A percentile compares a stretch with the other conserved stretches of the same genome.
Conservation (phyloP, 1,140 invertebrate genomes). For the Drosophila equinoxialis region DNA sequence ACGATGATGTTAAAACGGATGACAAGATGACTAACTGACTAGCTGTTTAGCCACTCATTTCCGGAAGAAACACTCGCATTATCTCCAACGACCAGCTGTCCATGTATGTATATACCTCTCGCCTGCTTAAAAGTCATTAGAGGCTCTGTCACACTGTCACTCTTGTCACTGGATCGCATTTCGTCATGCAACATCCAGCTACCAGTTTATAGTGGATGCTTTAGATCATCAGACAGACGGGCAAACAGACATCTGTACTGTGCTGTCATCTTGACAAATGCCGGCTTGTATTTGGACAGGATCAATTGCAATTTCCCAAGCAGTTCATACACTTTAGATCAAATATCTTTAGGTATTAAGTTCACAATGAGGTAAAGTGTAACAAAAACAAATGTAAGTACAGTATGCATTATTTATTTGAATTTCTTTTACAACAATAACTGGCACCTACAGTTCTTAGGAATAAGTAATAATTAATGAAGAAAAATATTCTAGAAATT, state of each 20-base stretch:
- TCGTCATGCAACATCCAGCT: conserved; percentile 20
- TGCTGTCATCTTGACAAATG: conserved; percentile 48
- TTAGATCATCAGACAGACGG: background rate
- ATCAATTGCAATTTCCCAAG: background rate
- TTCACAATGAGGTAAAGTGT: background rate
- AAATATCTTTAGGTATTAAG: background rate
- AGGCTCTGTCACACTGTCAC: conserved; percentile 43
- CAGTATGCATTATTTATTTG: too few species aligned
- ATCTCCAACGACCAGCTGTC: conserved; percentile 8
- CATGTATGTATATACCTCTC: background rate
- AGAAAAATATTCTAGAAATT: too few species aligned
- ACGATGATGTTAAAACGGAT: conserved; percentile 13
- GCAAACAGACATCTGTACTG: conserved; percentile 37
- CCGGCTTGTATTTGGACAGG: conserved; percentile 51
- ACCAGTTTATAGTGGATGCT: conserved; percentile 10
- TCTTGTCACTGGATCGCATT: conserved; percentile 44
- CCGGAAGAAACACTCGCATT: conserved; percentile 54
- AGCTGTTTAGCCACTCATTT: conserved; percentile 53
- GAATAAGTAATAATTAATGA: too few species aligned
- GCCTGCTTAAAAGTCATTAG: conserved; percentile 58
- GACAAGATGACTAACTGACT: conserved; percentile 20
- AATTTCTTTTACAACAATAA: too few species aligned
- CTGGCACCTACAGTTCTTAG: too few species aligned
- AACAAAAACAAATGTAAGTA: too few species aligned
- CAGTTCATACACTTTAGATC: background rate